These are phyloP conservation scores for Neoitamus cyanurus DNA, from an alignment of 2,888 invertebrate genomes.

Conservation along the genomic window DNA sequence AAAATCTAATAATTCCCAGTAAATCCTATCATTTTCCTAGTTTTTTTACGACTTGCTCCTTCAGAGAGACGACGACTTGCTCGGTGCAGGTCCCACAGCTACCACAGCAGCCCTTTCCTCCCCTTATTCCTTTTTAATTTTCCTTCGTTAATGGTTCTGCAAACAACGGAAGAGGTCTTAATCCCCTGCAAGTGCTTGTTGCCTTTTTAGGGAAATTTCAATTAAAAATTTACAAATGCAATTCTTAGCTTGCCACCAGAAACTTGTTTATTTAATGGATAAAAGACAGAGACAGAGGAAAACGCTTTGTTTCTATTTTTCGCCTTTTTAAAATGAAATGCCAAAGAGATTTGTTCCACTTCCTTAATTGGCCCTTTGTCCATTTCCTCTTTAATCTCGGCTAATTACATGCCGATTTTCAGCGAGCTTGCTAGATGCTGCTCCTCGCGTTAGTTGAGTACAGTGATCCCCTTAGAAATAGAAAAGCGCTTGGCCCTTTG, in stretches of 20 bases:
- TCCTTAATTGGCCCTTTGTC: conserved; percentile 15
- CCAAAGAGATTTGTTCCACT: conserved; percentile 4
- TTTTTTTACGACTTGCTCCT: background rate
- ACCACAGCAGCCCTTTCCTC: background rate
- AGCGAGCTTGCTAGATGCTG: background rate
- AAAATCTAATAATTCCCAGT: background rate
- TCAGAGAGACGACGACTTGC: background rate
- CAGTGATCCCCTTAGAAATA: background rate
- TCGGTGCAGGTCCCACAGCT: background rate
- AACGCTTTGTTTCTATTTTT: background rate
- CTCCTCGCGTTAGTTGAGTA: background rate
- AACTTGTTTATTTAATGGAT: conserved; percentile 14
- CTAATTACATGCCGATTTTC: background rate
- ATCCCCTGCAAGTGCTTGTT: conserved; percentile 33
- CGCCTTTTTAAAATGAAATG: background rate
- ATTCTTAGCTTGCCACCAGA: conserved; percentile 15
- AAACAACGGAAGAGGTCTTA: conserved; percentile 22
- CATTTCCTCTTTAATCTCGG: background rate
- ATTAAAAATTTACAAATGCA: conserved; percentile 34
- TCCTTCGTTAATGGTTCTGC: conserved; percentile 17
- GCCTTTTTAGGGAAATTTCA: conserved; percentile 19
- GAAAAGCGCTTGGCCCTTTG: background rate
- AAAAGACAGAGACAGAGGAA: background rate
- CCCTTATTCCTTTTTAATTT: conserved; percentile 2
- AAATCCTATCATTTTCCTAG: background rate